Evolutionary conservation across 2,113 vertebrate species (phyloP), one percentile per base, ranked within the genome.

Genomic region (Vulpes ferrilata): DNA sequence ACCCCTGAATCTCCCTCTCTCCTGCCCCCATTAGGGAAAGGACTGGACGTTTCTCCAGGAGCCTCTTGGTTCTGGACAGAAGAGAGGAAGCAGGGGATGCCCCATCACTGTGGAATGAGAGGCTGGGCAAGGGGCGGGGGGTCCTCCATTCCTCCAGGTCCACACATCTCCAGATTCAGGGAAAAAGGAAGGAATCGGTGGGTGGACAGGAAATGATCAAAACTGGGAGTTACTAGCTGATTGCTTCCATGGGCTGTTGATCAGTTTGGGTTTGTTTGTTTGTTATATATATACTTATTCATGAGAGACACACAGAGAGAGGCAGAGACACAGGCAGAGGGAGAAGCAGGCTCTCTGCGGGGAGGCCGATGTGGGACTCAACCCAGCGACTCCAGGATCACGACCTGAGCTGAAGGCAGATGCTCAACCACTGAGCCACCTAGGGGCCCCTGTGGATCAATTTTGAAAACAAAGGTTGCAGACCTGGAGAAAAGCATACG

Each of bases 381-480:
- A 43, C 5, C 43, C 43, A 43, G 43, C 5, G 43, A 43, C 43
- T 43, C 43, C 43, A 43, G 43, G 43, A 43, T 43, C 43, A 43
- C 43, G 6, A 43, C 6, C 43, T 43, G 43, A 43, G 43, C 5
- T 43, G 43, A 43, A 43, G 43, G 43, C 43, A 43, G 43, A 43
- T 43, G 43, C 43, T 43, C 43, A 43, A 43, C 43, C 43, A 43
- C 43, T 43, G 43, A 43, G 43, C 43, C 43, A 43, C 43, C 43
- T 1, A 43, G 43, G 43, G 43, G 6, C 43, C 43, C 43, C 59
- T 67, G 9, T 9, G 57, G 57, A 65, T 95, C 16, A 11, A 38
- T 69, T 96, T 84, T 55, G 51, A 83, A 84, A 88, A 81, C n/a
- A 9, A 76, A 88, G 60, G 22, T 73, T 35, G 2, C 53, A 27